These are phyloP conservation scores for Tadarida brasiliensis DNA, from an alignment of 2,797 vertebrate species.

Conservation along the genomic window DNA sequence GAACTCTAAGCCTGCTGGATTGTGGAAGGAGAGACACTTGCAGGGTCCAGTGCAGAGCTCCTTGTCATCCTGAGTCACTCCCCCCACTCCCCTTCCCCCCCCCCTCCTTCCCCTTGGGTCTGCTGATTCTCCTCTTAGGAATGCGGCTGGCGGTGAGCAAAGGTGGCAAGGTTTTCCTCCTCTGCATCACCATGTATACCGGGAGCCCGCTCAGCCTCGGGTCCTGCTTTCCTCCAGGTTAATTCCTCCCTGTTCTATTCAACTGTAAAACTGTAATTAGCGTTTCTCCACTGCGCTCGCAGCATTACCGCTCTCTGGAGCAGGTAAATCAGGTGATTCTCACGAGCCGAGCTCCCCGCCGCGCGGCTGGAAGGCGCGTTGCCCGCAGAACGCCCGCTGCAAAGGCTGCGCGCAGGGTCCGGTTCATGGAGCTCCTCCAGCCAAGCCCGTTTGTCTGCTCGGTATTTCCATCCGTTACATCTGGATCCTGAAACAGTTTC, in stretches of 20 bases:
- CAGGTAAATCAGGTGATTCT: constrained; percentile 30
- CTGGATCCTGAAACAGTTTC: background rate
- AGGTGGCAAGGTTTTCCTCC: background rate
- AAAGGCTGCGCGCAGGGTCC: background rate
- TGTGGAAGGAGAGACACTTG: background rate
- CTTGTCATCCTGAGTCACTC: background rate
- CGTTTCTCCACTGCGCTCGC: background rate
- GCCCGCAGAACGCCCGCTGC: background rate
- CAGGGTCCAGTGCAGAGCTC: background rate
- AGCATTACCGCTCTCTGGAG: background rate
- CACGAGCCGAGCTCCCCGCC: background rate
- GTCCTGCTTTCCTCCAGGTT: background rate
- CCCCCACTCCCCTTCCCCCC: background rate
- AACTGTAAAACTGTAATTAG: background rate
- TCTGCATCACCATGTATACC: background rate
- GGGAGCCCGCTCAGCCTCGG: background rate
- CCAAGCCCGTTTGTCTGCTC: background rate
- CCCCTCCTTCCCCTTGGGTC: background rate
- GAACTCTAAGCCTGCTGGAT: background rate
- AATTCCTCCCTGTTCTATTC: background rate
- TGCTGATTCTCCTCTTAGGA: background rate
- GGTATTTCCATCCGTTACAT: background rate
- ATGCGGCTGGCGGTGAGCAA: background rate
- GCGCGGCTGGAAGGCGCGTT: background rate
- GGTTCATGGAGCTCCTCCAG: background rate